Evolutionary conservation across 1,140 invertebrate species (phyloP), one percentile per base, ranked within the genome.

Genomic region (Brachionus koreanus): DNA sequence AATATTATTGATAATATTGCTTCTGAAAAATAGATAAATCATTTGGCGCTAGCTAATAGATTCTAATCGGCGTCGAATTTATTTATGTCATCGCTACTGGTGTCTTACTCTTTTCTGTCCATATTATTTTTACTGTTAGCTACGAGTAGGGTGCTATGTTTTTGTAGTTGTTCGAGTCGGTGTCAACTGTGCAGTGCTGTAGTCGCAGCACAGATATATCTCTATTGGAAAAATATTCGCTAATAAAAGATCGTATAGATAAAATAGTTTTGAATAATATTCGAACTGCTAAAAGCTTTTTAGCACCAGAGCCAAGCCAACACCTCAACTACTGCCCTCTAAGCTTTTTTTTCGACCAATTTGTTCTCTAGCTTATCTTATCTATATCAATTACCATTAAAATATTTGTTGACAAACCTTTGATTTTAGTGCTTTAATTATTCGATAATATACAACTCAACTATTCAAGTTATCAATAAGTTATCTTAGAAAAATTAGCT

Each of bases 81-180:
- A 42, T 74, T 46, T 46, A 74, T 74, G 69, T 74, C 69, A 74
- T 74, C 69, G 42, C 69, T n/a, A 74, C 29, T 74, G 69, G 69
- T 74, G 69, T 16, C 43, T 69, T 69, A 69, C 35, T 69, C 37
- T 39, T 16, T 19, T 69, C 35, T 69, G 16, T 2, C 16, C 16
- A 19, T 42, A n/a, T 37, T 69, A n/a, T 57, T 57, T 16, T 19
- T 69, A 69, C 65, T 39, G 33, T 69, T 69, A 57, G 49, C 6
- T 16, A 7, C 39, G 39, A 7, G 39, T 63, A 63, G 61, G 65
- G 37, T 69, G 65, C 65, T 69, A 63, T 63, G 29, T 39, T 69
- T 69, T 69, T 37, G 29, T 69, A 39, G 35, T 16, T 9, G 13
- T 69, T 19, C 65, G 65, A 69, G 7, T 39, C 16, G 29, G 29